Conservation (phyloP, 1,140 invertebrate genomes). For the Varroa destructor region DNA sequence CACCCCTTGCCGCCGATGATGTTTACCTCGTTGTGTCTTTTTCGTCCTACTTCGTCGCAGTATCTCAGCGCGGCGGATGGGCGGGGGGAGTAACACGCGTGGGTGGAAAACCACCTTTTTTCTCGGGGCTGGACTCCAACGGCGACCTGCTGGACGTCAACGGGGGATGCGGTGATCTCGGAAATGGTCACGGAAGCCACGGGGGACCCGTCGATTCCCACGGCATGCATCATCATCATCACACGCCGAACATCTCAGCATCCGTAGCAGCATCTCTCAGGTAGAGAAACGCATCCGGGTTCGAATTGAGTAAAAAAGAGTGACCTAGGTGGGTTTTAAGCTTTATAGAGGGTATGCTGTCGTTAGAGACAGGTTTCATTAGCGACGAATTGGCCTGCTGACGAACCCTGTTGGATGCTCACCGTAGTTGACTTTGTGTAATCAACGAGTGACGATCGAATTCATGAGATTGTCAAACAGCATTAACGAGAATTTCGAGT, state of each 20-base stretch:
- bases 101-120: constrained; percentile 41
- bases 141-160: constrained; percentile 40
- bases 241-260: not conserved
- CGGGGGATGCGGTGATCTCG: constrained; percentile 37
- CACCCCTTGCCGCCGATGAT: no score
- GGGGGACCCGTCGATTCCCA: no score
- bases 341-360: no score
- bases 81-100: not conserved
- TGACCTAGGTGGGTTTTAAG: no score
- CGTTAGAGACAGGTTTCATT: no score
- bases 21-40: not conserved
- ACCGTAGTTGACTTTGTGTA: no score
- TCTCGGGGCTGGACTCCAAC: constrained; percentile 39
- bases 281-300: not conserved
- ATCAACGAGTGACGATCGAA: no score
- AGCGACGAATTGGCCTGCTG: no score
- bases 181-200: constrained; percentile 10
- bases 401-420: no score
- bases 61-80: constrained; percentile 16
- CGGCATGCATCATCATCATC: constrained; percentile 21
- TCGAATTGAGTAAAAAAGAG: no score
- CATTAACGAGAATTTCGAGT: no score
- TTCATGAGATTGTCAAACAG: no score
- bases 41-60: not conserved
- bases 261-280: constrained; percentile 23